These are phyloP conservation scores for Alosa sapidissima DNA, from an alignment of 2,797 vertebrate species.

Conservation along the genomic window DNA sequence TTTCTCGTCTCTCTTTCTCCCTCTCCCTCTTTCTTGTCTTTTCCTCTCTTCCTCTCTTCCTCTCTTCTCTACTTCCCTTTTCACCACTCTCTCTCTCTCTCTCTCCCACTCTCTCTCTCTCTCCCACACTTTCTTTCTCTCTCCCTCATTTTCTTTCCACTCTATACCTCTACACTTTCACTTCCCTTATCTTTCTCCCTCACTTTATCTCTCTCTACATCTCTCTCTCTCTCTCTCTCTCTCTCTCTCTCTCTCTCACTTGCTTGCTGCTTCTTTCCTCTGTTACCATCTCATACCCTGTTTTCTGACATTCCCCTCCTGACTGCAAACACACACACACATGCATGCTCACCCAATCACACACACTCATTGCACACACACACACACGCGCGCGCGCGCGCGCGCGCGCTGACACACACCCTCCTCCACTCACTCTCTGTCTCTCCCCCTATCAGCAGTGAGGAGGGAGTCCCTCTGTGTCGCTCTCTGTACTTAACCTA, in stretches of 20 bases:
- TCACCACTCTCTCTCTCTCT: constrained; percentile 15
- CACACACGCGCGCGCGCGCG: no score
- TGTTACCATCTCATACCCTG: not conserved
- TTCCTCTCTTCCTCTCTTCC: constrained; percentile 22
- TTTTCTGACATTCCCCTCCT: not conserved
- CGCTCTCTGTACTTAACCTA: constrained; percentile 27
- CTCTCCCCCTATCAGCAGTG: not conserved
- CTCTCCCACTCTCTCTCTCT: constrained; percentile 22
- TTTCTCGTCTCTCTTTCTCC: constrained; percentile 25
- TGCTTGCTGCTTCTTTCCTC: not conserved
- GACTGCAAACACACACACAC: not conserved
- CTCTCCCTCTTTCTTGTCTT: constrained; percentile 34
- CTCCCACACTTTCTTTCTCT: constrained; percentile 5
- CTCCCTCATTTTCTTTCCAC: not conserved
- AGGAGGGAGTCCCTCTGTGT: constrained; percentile 12
- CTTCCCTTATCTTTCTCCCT: constrained; percentile 15
- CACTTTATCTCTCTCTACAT: not conserved
- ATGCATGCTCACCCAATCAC: not conserved
- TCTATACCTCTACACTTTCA: not conserved
- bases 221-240: not conserved
- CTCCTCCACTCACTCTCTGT: not conserved
- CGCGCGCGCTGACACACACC: not conserved
- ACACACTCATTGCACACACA: not conserved
- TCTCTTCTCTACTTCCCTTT: constrained; percentile 29
- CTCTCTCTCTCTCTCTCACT: not conserved